phyloP scores from a whole-genome alignment of 2,888 invertebrate species.

The Pachymerium ferrugineum region DNA sequence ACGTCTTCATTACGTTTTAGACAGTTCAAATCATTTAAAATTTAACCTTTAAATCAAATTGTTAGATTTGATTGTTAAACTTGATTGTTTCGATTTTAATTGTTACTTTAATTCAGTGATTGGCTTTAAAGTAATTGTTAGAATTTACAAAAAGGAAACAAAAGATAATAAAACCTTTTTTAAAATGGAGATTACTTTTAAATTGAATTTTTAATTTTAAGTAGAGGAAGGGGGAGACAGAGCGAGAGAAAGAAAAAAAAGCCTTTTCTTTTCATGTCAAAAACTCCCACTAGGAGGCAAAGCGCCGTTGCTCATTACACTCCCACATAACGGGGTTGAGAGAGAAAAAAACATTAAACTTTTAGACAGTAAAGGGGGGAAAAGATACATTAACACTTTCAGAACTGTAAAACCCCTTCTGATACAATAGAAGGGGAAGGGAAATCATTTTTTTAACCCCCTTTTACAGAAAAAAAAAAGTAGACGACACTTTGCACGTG shows the following conservation, averaged over 20 bases:
- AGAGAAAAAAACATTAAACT: conserved; percentile 6
- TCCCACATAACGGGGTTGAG: background rate
- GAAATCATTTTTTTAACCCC: background rate
- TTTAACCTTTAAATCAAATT: too few relatives aligned
- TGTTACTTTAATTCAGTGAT: too few relatives aligned
- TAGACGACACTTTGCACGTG: conserved; percentile 20
- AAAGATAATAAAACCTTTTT: too few relatives aligned
- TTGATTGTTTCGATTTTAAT: too few relatives aligned
- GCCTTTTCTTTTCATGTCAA: conserved; percentile 13
- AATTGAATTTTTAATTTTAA: too few relatives aligned
- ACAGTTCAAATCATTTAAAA: too few relatives aligned
- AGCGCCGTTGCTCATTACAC: background rate
- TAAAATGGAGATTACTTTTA: too few relatives aligned
- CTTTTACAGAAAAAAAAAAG: background rate
- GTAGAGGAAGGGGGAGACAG: too few relatives aligned
- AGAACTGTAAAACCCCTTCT: conserved; percentile 6
- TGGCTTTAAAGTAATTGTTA: too few relatives aligned
- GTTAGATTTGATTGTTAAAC: too few relatives aligned
- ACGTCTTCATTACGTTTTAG: conserved; percentile 4
- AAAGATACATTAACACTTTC: conserved; percentile 7
- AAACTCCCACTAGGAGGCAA: background rate
- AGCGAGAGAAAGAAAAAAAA: background rate
- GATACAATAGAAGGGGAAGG: background rate
- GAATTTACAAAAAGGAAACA: too few relatives aligned
- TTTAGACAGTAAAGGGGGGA: background rate